Conservation (phyloP, 1,140 invertebrate species). For the Drosophila rufa region DNA sequence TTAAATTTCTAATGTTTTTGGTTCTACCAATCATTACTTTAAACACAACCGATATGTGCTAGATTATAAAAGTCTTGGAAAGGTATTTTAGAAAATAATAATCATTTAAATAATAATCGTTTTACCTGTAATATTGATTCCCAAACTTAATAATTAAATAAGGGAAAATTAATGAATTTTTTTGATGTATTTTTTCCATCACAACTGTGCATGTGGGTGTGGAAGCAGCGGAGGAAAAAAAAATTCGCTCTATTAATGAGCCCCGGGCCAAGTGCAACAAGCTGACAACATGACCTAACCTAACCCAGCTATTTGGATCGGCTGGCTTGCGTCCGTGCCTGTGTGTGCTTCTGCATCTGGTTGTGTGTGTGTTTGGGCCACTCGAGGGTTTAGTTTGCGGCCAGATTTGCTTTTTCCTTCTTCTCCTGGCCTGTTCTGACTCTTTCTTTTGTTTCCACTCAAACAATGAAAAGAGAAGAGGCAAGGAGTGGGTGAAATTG, state of each 20-base stretch:
- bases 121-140: too few relatives aligned
- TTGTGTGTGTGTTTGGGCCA: constrained; percentile 14
- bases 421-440: not conserved
- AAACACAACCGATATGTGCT: too few relatives aligned
- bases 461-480: constrained; percentile 16
- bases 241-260: constrained; percentile 83
- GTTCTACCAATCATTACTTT: too few relatives aligned
- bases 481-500: constrained; percentile 6
- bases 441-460: constrained; percentile 23
- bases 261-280: constrained; percentile 82
- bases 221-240: constrained; percentile 56
- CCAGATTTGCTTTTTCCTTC: constrained; percentile 15
- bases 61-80: too few relatives aligned
- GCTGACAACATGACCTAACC: constrained; percentile 77
- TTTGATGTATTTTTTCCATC: not conserved
- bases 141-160: too few relatives aligned
- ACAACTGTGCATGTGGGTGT: constrained; percentile 23
- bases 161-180: too few relatives aligned
- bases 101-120: too few relatives aligned
- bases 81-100: too few relatives aligned
- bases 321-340: constrained; percentile 11
- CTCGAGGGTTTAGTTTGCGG: constrained; percentile 40
- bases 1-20: too few relatives aligned
- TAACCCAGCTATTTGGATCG: constrained; percentile 51
- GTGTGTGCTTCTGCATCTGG: not conserved